phyloP scores from a whole-genome alignment of 2,113 vertebrate species.

The Petaurus breviceps region DNA sequence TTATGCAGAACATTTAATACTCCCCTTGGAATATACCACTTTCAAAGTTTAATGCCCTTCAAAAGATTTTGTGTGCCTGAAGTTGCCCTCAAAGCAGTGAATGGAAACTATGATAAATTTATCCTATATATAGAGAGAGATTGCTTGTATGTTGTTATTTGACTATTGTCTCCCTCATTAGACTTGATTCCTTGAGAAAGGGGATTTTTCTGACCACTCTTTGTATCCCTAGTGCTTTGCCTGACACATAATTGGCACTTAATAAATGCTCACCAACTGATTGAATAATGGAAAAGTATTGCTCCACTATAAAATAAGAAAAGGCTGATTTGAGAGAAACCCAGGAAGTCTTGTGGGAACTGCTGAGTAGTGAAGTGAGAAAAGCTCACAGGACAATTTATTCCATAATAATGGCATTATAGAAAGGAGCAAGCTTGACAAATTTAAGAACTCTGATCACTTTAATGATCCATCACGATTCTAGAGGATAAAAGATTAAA shows the following conservation, averaged over 20 bases:
- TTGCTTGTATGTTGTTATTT: not conserved
- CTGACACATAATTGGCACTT: not conserved
- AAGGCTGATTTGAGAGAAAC: not conserved
- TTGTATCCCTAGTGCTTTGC: not conserved
- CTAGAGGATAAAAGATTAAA: not conserved
- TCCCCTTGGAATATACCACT: conserved; percentile 18
- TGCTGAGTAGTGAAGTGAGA: not conserved
- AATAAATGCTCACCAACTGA: not conserved
- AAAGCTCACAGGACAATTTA: not conserved
- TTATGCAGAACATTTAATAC: conserved; percentile 33
- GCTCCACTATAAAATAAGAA: not conserved
- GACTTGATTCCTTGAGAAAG: not conserved
- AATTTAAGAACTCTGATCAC: not conserved
- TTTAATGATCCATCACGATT: not conserved
- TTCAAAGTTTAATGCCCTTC: conserved; percentile 20
- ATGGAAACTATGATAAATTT: conserved; percentile 18
- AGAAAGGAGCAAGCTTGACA: not conserved
- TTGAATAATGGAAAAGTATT: not conserved
- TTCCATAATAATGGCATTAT: not conserved
- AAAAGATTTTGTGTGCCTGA: conserved; percentile 40
- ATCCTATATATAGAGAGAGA: not conserved
- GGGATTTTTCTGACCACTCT: not conserved
- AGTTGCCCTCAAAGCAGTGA: conserved; percentile 14
- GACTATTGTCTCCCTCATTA: not conserved
- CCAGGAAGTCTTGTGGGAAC: not conserved